Percentiles rank a stretch among this genome's conserved stretches.
Evolutionary conservation across 2,888 invertebrate genomes (phyloP).

Genomic region (Tanaodytes sp.): DNA sequence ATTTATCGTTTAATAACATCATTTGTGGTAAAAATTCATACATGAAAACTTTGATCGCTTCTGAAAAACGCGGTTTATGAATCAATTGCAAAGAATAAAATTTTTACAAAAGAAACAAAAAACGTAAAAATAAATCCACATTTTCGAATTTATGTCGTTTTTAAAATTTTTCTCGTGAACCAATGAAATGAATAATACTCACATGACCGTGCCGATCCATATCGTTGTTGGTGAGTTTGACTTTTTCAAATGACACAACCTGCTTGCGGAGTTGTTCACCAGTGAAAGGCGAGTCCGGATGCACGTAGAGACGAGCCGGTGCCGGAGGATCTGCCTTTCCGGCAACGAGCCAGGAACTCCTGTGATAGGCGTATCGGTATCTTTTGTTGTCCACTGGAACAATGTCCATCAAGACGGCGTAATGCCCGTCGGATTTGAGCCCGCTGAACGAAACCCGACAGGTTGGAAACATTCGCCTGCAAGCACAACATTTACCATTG

Average conservation of each 20-base stretch:
- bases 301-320: constrained; percentile 92
- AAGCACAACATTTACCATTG: too few relatives aligned
- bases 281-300: constrained; percentile 96
- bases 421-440: constrained; percentile 86
- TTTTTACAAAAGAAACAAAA: too few relatives aligned
- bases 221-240: constrained; percentile 98
- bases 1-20: too few relatives aligned
- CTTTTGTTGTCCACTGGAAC: constrained; percentile 97
- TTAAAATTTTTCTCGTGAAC: too few relatives aligned
- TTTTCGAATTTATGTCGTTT: too few relatives aligned
- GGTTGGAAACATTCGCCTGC: constrained; percentile 98
- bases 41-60: too few relatives aligned
- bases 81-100: too few relatives aligned
- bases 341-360: constrained; percentile 97
- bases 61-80: too few relatives aligned
- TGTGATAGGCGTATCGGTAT: constrained; percentile 98
- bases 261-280: constrained; percentile 96
- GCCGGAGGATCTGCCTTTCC: constrained; percentile 98
- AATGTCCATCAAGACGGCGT: constrained; percentile 95
- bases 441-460: constrained; percentile 94
- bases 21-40: too few relatives aligned
- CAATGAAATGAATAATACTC: too few relatives aligned
- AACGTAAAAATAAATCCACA: too few relatives aligned
- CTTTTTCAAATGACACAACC: constrained; percentile 98
- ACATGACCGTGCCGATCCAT: constrained; percentile 97